phyloP scores from a whole-genome alignment of 2,797 vertebrate species.

The Xiphorhynchus erythropygius region DNA sequence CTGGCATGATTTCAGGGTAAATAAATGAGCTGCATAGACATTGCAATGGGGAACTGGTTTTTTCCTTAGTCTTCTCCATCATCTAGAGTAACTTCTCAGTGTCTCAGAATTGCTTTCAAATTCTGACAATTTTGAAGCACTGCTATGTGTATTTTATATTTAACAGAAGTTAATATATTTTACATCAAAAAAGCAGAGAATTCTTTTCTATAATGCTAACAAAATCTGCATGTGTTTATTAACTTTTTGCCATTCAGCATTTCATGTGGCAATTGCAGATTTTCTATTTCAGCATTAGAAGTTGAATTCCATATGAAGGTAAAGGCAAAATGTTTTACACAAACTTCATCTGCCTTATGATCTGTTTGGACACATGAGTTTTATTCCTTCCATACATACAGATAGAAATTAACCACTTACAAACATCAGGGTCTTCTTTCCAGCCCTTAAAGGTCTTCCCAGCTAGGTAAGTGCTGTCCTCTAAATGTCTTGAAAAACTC shows the following conservation, averaged over 20 bases:
- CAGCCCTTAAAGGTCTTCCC: not conserved
- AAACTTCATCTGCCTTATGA: not conserved
- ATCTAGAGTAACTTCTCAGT: not conserved
- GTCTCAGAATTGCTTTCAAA: not conserved
- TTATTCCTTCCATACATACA: not conserved
- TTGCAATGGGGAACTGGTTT: not conserved
- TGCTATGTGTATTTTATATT: not conserved
- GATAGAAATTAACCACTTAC: not conserved
- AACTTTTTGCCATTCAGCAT: not conserved
- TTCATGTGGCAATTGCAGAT: not conserved
- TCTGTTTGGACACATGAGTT: not conserved
- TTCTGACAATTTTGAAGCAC: not conserved
- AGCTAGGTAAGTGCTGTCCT: not conserved
- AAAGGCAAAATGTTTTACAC: not conserved
- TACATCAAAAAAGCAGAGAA: not conserved
- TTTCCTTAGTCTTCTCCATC: not conserved
- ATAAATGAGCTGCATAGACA: not conserved
- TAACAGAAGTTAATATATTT: not conserved
- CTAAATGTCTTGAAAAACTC: not conserved
- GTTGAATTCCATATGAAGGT: not conserved
- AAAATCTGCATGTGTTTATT: not conserved
- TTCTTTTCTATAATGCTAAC: not conserved
- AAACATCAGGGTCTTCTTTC: not conserved
- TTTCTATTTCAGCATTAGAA: not conserved
- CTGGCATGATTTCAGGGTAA: not conserved